Evolutionary conservation across 2,113 vertebrate species (phyloP), one percentile per base, ranked within the genome.

Genomic region (Spheniscus mendiculus): DNA sequence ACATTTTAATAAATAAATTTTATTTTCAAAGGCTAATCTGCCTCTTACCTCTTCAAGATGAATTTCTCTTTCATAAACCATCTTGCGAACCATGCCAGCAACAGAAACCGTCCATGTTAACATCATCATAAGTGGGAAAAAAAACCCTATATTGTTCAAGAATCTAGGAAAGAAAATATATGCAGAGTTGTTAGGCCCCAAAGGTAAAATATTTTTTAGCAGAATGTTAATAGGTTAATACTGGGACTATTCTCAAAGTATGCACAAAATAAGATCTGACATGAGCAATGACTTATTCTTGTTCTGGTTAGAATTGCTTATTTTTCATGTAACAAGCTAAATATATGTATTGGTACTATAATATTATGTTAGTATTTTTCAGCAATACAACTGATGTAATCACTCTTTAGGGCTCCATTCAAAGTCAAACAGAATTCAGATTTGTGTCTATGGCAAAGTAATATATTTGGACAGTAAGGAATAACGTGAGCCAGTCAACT

Each of bases 71-170:
- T 98, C 98, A 56, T 98, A 98, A 87, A 98, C 98, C 85, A 98
- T 78, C 32, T 96, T 98, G 36, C 98, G 97, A 73, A 98, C 98
- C 97, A 98, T 98, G 47, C 84, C 95, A 92, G 97, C 98, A 93
- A 98, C 94, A 34, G 97, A 98, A 84, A 98, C 89, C 77, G 98
- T 94, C 98, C 98, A 98, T 1, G 96, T 97, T 77, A 98, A 47
- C 98, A 98, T 98, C 98, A 98, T 98, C 84, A 98, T 98, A 82
- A 98, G 93, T 12, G 98, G 98, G 11, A 98, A 98, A 66, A 98
- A 98, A 93, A 98, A 98, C 0, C 98, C 97, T 32, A 97, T 96
- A 3, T 98, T 98, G 95, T 97, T 98, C 92, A 98, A 90, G 89
- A 98, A 98, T 26, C 98, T 98, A 76, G 52, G 69, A 93, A 61